Conservation (phyloP, 2,888 invertebrate species). For the Apamea crenata region DNA sequence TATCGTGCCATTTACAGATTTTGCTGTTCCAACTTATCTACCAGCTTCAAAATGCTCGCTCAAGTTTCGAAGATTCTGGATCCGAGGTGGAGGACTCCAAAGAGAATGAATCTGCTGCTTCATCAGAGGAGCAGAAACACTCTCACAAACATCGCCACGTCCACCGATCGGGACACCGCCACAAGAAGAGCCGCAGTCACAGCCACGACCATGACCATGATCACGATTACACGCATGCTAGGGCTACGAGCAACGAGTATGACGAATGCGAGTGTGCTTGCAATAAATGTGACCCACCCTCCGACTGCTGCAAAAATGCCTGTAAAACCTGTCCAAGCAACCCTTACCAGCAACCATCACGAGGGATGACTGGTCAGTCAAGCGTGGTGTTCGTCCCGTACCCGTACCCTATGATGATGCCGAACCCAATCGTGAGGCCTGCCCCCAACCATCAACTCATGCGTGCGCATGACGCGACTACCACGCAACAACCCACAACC, state of each 20-base stretch:
- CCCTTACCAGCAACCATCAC: slow-evolving; percentile 26
- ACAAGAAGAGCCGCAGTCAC: slow-evolving; percentile 33
- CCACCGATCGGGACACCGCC: slow-evolving; percentile 31
- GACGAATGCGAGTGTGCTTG: slow-evolving; percentile 70
- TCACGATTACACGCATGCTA: not conserved
- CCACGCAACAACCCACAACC: slow-evolving; percentile 1
- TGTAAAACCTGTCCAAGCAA: slow-evolving; percentile 63
- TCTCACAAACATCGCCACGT: slow-evolving; percentile 41
- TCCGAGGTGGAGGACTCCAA: slow-evolving; percentile 31
- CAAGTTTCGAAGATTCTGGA: slow-evolving; percentile 31
- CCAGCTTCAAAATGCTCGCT: slow-evolving; percentile 41
- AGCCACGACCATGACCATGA: slow-evolving; percentile 22
- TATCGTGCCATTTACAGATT: slow-evolving; percentile 41
- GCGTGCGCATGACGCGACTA: slow-evolving; percentile 35
- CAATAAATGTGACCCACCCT: slow-evolving; percentile 65
- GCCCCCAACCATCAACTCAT: slow-evolving; percentile 7
- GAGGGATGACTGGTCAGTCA: slow-evolving; percentile 37
- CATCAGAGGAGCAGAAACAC: slow-evolving; percentile 38
- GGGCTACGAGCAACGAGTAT: slow-evolving; percentile 63
- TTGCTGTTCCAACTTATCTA: slow-evolving; percentile 50
- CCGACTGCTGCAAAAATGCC: slow-evolving; percentile 70
- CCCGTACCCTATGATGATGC: slow-evolving; percentile 70
- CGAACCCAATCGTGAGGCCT: slow-evolving; percentile 11
- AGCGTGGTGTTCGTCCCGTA: slow-evolving; percentile 72
- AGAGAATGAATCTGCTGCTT: slow-evolving; percentile 48